These are phyloP conservation scores for Etia nguti DNA, from an alignment of 2,113 vertebrate species.

Conservation along the genomic window DNA sequence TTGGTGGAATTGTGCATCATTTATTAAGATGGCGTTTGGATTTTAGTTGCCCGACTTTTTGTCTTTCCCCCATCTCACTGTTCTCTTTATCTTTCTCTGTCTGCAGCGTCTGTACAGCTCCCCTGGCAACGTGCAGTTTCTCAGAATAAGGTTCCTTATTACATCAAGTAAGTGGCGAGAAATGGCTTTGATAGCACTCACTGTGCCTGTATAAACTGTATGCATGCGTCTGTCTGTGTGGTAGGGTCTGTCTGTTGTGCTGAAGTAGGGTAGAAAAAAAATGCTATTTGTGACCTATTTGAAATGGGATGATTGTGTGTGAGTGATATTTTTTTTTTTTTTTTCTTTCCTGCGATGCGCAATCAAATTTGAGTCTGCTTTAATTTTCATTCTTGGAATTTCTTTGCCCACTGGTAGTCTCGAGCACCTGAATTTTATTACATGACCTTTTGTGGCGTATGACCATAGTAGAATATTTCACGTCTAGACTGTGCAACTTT, in stretches of 20 bases:
- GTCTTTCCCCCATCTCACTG: not conserved
- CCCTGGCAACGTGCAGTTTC: constrained; percentile 80
- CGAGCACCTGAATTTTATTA: not conserved
- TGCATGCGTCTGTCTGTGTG: not conserved
- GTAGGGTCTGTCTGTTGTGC: not conserved
- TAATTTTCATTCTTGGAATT: not conserved
- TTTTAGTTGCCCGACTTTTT: not conserved
- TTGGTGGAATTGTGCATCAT: not conserved
- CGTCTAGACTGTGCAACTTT: not conserved
- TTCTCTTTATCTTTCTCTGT: not conserved
- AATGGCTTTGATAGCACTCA: not conserved
- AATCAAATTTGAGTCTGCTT: not conserved
- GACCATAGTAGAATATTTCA: not conserved
- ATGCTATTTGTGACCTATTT: not conserved
- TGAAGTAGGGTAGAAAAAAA: not conserved
- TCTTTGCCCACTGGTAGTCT: not conserved
- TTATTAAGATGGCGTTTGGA: constrained; percentile 18
- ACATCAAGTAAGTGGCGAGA: constrained; percentile 87
- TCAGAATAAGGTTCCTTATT: constrained; percentile 93
- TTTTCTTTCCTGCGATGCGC: not conserved
- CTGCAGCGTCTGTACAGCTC: constrained; percentile 86
- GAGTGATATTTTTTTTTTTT: not conserved
- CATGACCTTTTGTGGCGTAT: not conserved
- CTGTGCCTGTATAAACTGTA: not conserved
- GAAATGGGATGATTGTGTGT: not conserved